Conservation (phyloP, 2,888 invertebrate species). For the Melinaea menophilus region DNA sequence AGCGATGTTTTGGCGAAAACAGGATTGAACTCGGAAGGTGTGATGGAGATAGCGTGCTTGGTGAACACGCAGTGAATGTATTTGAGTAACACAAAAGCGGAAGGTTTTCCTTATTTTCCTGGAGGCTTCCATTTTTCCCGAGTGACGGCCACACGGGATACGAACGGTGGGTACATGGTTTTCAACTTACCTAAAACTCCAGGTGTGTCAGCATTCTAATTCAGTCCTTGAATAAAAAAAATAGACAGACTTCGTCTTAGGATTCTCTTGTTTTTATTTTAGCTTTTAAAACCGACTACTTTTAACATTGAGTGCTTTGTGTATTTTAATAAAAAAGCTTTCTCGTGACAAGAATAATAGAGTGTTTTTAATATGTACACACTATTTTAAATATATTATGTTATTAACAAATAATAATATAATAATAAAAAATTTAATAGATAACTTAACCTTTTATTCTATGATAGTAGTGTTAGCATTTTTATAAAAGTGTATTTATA, state of each 20-base stretch:
- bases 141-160: slow-evolving; percentile 51
- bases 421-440: too few species aligned
- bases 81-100: slow-evolving; percentile 49
- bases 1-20: slow-evolving; percentile 32
- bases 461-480: too few species aligned
- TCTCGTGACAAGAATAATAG: too few species aligned
- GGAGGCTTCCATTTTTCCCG: slow-evolving; percentile 46
- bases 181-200: slow-evolving; percentile 63
- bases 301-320: not conserved
- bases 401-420: too few species aligned
- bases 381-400: too few species aligned
- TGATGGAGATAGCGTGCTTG: slow-evolving; percentile 43
- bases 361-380: too few species aligned
- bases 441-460: too few species aligned
- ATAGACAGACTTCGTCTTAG: slow-evolving; percentile 20
- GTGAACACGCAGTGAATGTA: slow-evolving; percentile 48
- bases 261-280: slow-evolving; percentile 7
- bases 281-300: slow-evolving; percentile 1
- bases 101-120: slow-evolving; percentile 55
- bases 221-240: slow-evolving; percentile 40
- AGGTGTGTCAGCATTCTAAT: slow-evolving; percentile 59
- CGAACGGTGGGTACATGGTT: slow-evolving; percentile 64
- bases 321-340: too few species aligned
- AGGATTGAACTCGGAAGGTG: slow-evolving; percentile 42
- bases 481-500: too few species aligned